These are phyloP conservation scores for Lacanobia wlatinum DNA, from an alignment of 2,888 invertebrate genomes.

Conservation along the genomic window DNA sequence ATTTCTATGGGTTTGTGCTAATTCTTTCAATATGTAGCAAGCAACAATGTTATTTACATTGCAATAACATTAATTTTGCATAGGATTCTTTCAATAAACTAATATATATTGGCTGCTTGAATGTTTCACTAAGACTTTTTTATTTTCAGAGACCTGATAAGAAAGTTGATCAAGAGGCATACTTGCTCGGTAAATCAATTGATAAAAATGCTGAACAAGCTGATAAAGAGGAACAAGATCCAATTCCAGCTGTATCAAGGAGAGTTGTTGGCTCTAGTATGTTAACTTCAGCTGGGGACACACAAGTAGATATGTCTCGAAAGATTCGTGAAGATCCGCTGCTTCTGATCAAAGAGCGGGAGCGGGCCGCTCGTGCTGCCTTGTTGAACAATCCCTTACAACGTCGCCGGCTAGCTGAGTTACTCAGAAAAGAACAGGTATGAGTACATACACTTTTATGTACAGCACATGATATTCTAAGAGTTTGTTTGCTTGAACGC, in stretches of 20 bases:
- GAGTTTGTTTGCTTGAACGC: too few species aligned
- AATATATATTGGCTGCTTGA: too few species aligned
- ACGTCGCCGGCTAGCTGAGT: constrained; percentile 95
- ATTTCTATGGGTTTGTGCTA: too few species aligned
- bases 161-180: constrained; percentile 95
- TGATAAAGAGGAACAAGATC: constrained; percentile 93
- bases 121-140: not conserved
- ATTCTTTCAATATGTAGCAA: too few species aligned
- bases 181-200: constrained; percentile 95
- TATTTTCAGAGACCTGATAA: constrained; percentile 89
- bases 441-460: not conserved
- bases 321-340: constrained; percentile 98
- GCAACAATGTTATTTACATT: too few species aligned
- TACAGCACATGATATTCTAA: too few species aligned
- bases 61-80: too few species aligned
- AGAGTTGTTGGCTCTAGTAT: constrained; percentile 87
- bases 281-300: constrained; percentile 87
- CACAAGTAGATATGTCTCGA: constrained; percentile 96
- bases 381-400: constrained; percentile 98
- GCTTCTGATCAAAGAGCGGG: constrained; percentile 96
- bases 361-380: constrained; percentile 96
- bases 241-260: constrained; percentile 92
- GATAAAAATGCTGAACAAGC: constrained; percentile 94
- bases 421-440: constrained; percentile 92
- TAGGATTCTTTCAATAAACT: too few species aligned